Evolutionary conservation across 2,113 vertebrate genomes (phyloP).

Genomic region (Nothoprocta pentlandii): DNA sequence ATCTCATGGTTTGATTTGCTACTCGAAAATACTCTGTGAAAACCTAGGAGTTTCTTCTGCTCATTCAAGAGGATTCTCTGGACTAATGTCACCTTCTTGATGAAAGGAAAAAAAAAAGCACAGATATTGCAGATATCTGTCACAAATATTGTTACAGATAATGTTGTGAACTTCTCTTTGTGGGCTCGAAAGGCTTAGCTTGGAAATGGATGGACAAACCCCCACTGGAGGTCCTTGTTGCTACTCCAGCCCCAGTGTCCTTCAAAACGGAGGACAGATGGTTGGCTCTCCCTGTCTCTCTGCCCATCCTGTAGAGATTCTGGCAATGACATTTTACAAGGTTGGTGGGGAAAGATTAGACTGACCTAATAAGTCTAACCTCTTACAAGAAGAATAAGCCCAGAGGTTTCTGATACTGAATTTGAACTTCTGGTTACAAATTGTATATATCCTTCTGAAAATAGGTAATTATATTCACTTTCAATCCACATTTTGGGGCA

Average conservation of each 20-base stretch:
- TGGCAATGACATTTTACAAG: background rate
- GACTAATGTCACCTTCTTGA: background rate
- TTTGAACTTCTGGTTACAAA: background rate
- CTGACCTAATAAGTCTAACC: background rate
- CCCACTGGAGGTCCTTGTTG: background rate
- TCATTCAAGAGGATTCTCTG: background rate
- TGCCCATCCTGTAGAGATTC: background rate
- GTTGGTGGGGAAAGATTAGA: background rate
- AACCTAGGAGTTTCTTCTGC: background rate
- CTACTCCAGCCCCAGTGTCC: background rate
- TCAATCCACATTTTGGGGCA: background rate
- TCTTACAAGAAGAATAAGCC: background rate
- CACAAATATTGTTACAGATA: background rate
- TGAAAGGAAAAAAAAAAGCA: background rate
- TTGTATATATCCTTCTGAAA: background rate
- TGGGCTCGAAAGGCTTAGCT: background rate
- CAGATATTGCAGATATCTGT: background rate
- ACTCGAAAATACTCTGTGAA: background rate
- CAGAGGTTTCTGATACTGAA: background rate
- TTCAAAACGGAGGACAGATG: background rate
- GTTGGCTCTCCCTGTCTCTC: background rate
- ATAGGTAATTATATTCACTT: background rate
- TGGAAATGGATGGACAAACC: background rate
- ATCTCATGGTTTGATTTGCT: background rate
- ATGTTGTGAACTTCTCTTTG: rapidly evolving